Conservation (phyloP, 2,113 vertebrate genomes). For the Rhinolophus sinicus region DNA sequence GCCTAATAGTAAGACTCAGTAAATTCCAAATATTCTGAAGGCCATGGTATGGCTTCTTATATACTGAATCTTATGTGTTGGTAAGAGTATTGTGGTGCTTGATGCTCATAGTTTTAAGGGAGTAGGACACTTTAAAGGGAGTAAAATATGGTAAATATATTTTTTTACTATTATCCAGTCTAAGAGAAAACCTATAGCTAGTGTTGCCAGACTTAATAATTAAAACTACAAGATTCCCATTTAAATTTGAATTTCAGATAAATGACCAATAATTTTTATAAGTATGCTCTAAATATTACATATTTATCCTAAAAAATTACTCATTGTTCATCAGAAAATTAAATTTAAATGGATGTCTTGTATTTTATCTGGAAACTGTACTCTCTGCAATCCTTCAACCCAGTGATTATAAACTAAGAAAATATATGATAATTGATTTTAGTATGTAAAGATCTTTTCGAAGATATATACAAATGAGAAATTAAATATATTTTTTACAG, state of each 20-base stretch:
- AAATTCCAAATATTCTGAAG: slow-evolving; percentile 17
- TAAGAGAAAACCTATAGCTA: background rate
- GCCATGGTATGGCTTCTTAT: background rate
- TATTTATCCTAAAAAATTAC: background rate
- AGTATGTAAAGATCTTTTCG: background rate
- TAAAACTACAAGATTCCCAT: background rate
- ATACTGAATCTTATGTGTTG: background rate
- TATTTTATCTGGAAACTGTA: background rate
- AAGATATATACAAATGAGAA: background rate
- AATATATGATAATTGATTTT: background rate
- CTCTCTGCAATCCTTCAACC: background rate
- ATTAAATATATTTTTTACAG: background rate
- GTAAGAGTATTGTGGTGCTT: background rate
- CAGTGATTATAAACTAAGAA: background rate
- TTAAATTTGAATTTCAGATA: slow-evolving; percentile 35
- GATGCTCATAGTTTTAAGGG: background rate
- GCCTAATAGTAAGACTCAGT: background rate
- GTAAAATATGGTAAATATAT: background rate
- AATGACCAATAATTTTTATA: background rate
- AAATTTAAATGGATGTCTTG: background rate
- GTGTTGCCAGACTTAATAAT: background rate
- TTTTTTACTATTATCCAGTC: background rate
- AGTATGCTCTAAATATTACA: background rate
- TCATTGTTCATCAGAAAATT: background rate
- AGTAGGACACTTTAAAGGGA: background rate